Evolutionary conservation across 30 jellyfish, hydroid and myxozoan species (phyloP), one percentile per base, ranked within the genome.

Genomic region (Hydra vulgaris): DNA sequence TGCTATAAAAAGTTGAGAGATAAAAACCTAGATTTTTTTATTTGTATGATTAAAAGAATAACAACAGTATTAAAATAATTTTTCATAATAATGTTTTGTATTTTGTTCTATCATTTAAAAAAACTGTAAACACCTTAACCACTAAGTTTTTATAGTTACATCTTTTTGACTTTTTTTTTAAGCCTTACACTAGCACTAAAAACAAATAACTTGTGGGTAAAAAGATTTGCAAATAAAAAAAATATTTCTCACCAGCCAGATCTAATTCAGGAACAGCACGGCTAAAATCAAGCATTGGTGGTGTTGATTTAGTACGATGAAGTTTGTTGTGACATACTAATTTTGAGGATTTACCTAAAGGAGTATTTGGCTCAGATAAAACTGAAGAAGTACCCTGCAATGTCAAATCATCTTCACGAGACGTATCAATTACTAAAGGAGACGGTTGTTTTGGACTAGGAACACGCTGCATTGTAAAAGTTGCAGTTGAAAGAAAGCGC

Each of bases 391-490:
- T 79, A 40, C 55, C 79, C 17, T 80, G 81, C 25, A 89, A 88
- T 20, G 87, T 84, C 23, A 81, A 18, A 92, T 95, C 70, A 8
- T 56, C 81, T 27, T 24, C 79, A 72, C 24, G 94, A 75, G 87
- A 83, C 16, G 95, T 40, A 78, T 85, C 98, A 40, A 92, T 75
- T 68, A 92, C 98, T 27, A 92, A 80, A 15, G 98, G 98, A 22
- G 98, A 92, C 8, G 98, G 98, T 26, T 92, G 96, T 16, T 92
- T 93, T 12, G 98, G 98, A 53, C 98, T 92, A 23, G 98, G 98
- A 17, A 92, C 94, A 18, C 98, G 94, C 69, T 83, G 96, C 78
- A 86, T 73, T 17, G 94, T 85, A 74, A 92, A 92, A 18, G 98
- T 79, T 16, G 98, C 84, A 18, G 87, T 91, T 16, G 96, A 83